These are phyloP conservation scores for Agrochola lychnidis DNA, from an alignment of 2,888 invertebrate species.

Conservation along the genomic window DNA sequence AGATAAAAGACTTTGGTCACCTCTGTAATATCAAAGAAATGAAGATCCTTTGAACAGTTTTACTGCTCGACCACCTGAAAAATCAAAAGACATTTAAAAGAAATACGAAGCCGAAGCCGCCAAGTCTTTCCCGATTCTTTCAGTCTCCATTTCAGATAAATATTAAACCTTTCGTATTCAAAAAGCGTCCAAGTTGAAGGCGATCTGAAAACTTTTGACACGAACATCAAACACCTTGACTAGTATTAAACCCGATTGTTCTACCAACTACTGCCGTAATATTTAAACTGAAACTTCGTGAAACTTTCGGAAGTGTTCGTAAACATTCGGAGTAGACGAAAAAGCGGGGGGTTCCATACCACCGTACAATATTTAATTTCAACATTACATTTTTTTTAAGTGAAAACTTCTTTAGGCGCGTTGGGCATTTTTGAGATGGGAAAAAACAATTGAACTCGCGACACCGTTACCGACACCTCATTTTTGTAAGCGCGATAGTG, in stretches of 20 bases:
- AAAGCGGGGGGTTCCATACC: background rate
- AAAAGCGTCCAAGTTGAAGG: constrained; percentile 22
- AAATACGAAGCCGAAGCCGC: constrained; percentile 1
- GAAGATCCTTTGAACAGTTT: background rate
- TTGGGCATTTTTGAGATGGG: too few relatives aligned
- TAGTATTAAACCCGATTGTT: constrained; percentile 41
- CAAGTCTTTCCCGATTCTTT: background rate
- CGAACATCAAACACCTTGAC: constrained; percentile 42
- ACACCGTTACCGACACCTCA: too few relatives aligned
- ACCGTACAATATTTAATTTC: background rate
- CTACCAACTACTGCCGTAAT: constrained; percentile 34
- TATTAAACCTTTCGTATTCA: constrained; percentile 29
- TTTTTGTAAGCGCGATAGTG: too few relatives aligned
- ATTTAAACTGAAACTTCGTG: constrained; percentile 41
- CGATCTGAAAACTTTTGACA: constrained; percentile 49
- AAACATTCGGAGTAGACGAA: constrained; percentile 29
- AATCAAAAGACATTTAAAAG: background rate
- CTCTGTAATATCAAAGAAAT: background rate
- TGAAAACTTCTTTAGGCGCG: too few relatives aligned
- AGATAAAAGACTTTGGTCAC: background rate
- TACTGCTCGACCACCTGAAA: background rate
- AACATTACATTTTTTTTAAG: background rate
- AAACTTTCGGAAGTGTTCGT: constrained; percentile 36
- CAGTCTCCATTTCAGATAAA: constrained; percentile 23
- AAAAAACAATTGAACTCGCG: too few relatives aligned